Evolutionary conservation across 1,140 invertebrate species (phyloP), one percentile per base, ranked within the genome.

Genomic region (Dendroctonus valens): DNA sequence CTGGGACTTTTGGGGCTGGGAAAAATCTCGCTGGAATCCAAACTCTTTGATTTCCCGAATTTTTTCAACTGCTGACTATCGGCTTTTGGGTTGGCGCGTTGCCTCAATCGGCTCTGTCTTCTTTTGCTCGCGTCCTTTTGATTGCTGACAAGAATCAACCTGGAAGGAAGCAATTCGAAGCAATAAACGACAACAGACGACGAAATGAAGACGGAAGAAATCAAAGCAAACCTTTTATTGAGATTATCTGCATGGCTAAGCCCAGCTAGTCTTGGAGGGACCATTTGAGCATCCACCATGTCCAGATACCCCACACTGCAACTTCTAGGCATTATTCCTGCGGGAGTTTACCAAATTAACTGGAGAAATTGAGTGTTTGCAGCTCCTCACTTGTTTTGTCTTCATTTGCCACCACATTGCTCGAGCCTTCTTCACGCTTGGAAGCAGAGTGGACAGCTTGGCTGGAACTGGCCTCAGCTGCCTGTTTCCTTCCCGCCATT

Each of bases 281-380:
- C 83, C 65, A 89, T 82, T 64, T 87, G 85, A 0, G 85, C 84
- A 70, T 92, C 90, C 0, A 92, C 88, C 48, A 90, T 81, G 70
- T 93, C 91, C 59, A 94, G 79, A 72, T 92, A 93, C 0, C 91
- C 91, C 2, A 93, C 91, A 75, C 90, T 92, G 74, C 91, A 93
- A 72, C 91, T 92, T 9, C 91, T 81, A 2, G 90, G 88, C 76
- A 91, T 92, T 0, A 88, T 86, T 65, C 90, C 89, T 1, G 69
- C 15, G 7, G 14, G 60, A 40, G 9, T 9, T 44, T 5, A 48
- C 2, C 5, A 57, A 37, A 9, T 9, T n/a, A n/a, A 5, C 7
- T 2, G 50, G 8, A 8, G 15, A 52, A n/a, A n/a, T 15, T 52
- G 8, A 52, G 8, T 12, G n/a, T 9, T n/a, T 9, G 11, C 7